Conservation (phyloP, 2,888 invertebrate genomes). For the Pammene aurita region DNA sequence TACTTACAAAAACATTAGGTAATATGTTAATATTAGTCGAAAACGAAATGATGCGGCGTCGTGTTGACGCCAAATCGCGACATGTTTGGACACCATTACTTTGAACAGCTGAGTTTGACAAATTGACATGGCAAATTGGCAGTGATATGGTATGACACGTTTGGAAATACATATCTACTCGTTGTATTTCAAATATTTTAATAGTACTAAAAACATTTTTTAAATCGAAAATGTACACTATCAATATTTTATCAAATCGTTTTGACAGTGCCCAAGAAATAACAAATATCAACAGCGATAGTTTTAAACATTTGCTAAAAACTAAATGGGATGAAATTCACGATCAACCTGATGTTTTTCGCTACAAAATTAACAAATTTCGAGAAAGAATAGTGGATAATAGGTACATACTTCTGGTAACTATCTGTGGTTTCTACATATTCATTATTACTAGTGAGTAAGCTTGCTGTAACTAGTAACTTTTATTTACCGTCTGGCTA, state of each 20-base stretch:
- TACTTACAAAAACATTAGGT: too few species aligned
- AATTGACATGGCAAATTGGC: too few species aligned
- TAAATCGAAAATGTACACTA: constrained; percentile 16
- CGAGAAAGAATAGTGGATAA: constrained; percentile 58
- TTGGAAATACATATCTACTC: too few species aligned
- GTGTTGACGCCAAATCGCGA: too few species aligned
- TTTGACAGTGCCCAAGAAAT: constrained; percentile 6
- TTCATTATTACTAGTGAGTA: background rate
- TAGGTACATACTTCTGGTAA: constrained; percentile 68
- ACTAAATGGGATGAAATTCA: constrained; percentile 67
- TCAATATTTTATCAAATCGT: background rate
- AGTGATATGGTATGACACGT: background rate
- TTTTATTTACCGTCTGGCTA: too few species aligned
- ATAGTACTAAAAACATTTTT: too few species aligned
- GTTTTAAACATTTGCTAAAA: constrained; percentile 51
- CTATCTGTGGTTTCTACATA: background rate
- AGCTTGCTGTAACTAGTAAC: too few species aligned
- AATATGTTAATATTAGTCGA: too few species aligned
- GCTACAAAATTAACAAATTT: constrained; percentile 65
- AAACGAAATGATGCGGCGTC: too few species aligned
- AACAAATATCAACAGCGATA: constrained; percentile 17
- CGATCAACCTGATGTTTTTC: constrained; percentile 57
- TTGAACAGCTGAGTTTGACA: constrained; percentile 1
- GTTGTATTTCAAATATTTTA: too few species aligned
- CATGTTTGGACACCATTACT: background rate